Base-by-base conservation (phyloP, 1,140 invertebrate species). In the Colletes gigas region DNA sequence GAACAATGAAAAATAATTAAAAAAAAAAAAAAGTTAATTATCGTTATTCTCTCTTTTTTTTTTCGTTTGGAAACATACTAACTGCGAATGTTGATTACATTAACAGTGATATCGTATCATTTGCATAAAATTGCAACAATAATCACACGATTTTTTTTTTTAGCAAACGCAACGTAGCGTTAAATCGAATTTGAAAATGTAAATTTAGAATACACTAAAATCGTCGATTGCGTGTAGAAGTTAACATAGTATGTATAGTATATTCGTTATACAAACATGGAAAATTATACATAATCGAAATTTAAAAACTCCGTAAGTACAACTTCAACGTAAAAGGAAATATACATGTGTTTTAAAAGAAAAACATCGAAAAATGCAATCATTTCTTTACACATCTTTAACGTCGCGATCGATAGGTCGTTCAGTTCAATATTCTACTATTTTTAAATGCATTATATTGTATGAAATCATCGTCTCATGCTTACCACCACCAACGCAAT, bases 1-100 rank as follows among this genome's bases (percentile, higher is more conserved):
- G 84, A 77, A 81, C 72, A 80, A 62, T 85, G 81, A 85, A 86
- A 86, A 86, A 82, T 65, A 86, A 82, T 75, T 84, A 55, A 75
- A 84, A 85, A 85, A 82, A 85, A 82, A 76, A 82, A 81, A 60
- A 72, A 15, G 67, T 73, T 52, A 83, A 57, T 54, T 62, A 1
- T 69, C 41, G 47, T 80, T 52, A 63, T 65, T 68, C n/a, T 63
- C 39, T 73, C 30, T 44, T 71, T 63, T 76, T 30, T 44, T 52
- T 84, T 60, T 70, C n/a, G n/a, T 81, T 82, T 73, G 7, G 47
- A 69, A 78, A 66, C 39, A 84, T 78, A 57, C 55, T 47, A 70
- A 50, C 44, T 2, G 21, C 63, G 55, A 84, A 81, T 69, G n/a
- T n/a, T n/a, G n/a, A 52, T 73, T 84, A 84, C 57, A 84, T 59